phyloP scores from a whole-genome alignment of 2,113 vertebrate species.

The Danio rerio region DNA sequence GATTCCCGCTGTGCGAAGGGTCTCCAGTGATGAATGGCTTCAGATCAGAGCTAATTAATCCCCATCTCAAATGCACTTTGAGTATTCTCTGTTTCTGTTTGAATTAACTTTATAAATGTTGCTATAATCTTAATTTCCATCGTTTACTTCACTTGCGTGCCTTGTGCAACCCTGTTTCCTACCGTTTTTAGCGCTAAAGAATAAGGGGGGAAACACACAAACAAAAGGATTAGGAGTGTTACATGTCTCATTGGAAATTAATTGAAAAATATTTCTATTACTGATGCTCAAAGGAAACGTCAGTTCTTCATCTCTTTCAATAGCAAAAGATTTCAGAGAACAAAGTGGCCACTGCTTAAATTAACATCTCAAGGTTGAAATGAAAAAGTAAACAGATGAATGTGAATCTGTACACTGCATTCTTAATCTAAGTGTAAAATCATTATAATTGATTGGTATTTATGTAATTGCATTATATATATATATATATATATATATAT shows the following conservation, averaged over 20 bases:
- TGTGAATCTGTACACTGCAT: too few relatives aligned
- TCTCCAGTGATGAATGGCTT: slow-evolving; percentile 8
- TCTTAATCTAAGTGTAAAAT: too few relatives aligned
- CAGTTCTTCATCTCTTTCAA: too few relatives aligned
- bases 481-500: too few relatives aligned
- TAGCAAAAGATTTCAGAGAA: background rate
- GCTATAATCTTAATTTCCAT: slow-evolving; percentile 17
- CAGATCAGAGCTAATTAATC: slow-evolving; percentile 35
- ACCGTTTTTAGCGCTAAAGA: background rate
- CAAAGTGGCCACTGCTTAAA: background rate
- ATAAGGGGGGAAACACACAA: background rate
- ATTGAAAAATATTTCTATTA: too few relatives aligned
- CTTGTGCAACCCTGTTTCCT: background rate
- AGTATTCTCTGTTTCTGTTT: slow-evolving; percentile 8
- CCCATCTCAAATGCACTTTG: slow-evolving; percentile 24
- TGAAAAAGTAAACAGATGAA: too few relatives aligned
- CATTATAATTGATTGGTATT: too few relatives aligned
- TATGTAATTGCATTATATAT: too few relatives aligned
- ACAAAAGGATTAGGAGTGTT: background rate
- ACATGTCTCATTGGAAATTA: background rate
- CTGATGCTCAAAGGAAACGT: too few relatives aligned
- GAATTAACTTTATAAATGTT: slow-evolving; percentile 25
- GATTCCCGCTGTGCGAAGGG: slow-evolving; percentile 14
- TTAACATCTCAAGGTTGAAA: background rate
- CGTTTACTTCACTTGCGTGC: slow-evolving; percentile 2